These are phyloP conservation scores for Thalassaphorura encarpata DNA, from an alignment of 1,140 invertebrate species.

Conservation along the genomic window DNA sequence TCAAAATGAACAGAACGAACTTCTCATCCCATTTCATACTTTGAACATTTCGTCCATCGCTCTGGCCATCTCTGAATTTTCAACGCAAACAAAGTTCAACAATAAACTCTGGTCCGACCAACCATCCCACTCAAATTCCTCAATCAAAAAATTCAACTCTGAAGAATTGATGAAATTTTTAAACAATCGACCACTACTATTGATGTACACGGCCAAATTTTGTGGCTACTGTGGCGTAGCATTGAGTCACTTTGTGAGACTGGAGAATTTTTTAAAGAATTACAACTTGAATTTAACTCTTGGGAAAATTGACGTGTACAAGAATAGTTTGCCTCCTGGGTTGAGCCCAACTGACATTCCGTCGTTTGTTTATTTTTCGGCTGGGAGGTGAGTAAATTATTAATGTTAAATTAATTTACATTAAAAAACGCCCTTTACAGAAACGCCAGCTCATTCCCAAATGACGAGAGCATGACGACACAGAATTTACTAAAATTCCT, in stretches of 20 bases:
- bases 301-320: conserved; percentile 24
- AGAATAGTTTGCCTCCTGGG: conserved; percentile 20
- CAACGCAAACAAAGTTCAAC: too few relatives aligned
- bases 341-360: conserved; percentile 22
- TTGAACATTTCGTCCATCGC: conserved; percentile 30
- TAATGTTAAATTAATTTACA: not conserved
- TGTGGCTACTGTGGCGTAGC: conserved; percentile 29
- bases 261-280: conserved; percentile 21
- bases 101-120: too few relatives aligned
- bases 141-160: conserved; percentile 9
- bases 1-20: conserved; percentile 17
- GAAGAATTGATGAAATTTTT: conserved; percentile 4
- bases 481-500: conserved; percentile 25
- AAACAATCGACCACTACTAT: conserved; percentile 13
- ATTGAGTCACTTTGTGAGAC: conserved; percentile 20
- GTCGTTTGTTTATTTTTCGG: conserved; percentile 25
- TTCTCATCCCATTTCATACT: conserved; percentile 19
- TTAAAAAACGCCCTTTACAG: not conserved
- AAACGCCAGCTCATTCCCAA: conserved; percentile 16
- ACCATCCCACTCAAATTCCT: too few relatives aligned
- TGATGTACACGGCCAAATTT: conserved; percentile 27
- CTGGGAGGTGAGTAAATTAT: not conserved
- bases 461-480: conserved; percentile 17
- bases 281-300: conserved; percentile 18
- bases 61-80: conserved; percentile 22